Percentiles rank a stretch among this genome's conserved stretches.
phyloP scores from a whole-genome alignment of 37 sponge, comb jelly and placozoan species.

The Sycon ciliatum region DNA sequence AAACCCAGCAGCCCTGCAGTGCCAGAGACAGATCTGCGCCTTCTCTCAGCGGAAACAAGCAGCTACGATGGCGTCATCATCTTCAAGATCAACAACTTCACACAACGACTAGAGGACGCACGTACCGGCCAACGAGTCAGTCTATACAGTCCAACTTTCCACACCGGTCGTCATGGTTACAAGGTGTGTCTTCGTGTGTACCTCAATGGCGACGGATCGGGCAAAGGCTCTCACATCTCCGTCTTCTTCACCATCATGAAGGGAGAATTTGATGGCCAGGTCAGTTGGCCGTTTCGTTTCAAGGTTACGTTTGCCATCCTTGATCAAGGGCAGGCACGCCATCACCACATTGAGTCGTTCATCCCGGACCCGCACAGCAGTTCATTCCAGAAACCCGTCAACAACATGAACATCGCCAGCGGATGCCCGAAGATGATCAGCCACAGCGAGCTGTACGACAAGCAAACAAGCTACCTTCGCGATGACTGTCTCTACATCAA shows the following conservation, averaged over 20 bases:
- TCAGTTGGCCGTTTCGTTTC: conserved; percentile 61
- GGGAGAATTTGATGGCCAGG: conserved; percentile 49
- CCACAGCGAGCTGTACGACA: too few relatives aligned
- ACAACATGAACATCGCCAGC: conserved; percentile 75
- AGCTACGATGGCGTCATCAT: conserved; percentile 53
- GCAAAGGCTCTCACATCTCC: conserved; percentile 52
- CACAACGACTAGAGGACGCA: conserved; percentile 40
- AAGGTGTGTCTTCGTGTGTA: conserved; percentile 67
- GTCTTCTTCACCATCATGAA: conserved; percentile 66
- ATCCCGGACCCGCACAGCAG: conserved; percentile 49
- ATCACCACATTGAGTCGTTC: conserved; percentile 44
- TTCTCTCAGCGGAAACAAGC: conserved; percentile 51
- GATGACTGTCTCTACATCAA: too few relatives aligned
- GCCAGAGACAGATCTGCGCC: conserved; percentile 49
- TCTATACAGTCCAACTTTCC: conserved; percentile 56
- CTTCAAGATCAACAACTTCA: conserved; percentile 60
- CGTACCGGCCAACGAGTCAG: conserved; percentile 43
- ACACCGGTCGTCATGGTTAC: conserved; percentile 58
- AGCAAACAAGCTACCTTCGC: too few relatives aligned
- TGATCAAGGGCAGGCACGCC: conserved; percentile 41
- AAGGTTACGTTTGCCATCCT: conserved; percentile 51
- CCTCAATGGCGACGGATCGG: conserved; percentile 63
- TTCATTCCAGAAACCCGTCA: conserved; percentile 52
- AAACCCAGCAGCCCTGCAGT: too few relatives aligned
- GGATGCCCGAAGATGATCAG: too few relatives aligned